Percentiles rank a stretch among this genome's conserved stretches.
These are phyloP conservation scores for Hecatera dysodea DNA, from an alignment of 2,888 invertebrate genomes.

Conservation along the genomic window DNA sequence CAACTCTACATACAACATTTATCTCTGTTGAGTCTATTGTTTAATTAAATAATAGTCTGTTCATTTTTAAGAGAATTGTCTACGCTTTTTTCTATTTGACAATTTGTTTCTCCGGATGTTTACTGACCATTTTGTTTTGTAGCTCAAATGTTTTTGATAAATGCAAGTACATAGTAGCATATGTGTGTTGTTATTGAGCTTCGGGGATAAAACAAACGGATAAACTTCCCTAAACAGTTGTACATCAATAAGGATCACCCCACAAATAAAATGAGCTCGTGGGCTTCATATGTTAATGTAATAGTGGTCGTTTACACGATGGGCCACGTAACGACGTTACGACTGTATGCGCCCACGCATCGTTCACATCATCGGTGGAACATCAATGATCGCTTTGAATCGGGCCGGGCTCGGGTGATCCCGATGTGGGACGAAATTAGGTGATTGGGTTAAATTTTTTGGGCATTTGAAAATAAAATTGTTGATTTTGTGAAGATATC, in stretches of 20 bases:
- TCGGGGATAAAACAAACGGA: not conserved
- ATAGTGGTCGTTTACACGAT: constrained; percentile 47
- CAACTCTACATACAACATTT: too few species aligned
- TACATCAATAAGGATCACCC: constrained; percentile 18
- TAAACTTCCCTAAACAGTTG: not conserved
- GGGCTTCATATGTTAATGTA: constrained; percentile 58
- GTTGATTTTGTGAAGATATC: constrained; percentile 26
- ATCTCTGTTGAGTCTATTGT: too few species aligned
- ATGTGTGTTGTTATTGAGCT: too few species aligned
- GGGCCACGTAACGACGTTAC: constrained; percentile 31
- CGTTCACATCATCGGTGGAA: constrained; percentile 37
- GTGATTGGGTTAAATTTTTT: constrained; percentile 46
- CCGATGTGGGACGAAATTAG: constrained; percentile 52
- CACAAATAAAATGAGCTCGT: constrained; percentile 42
- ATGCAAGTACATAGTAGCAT: too few species aligned
- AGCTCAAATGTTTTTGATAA: too few species aligned
- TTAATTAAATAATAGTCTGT: too few species aligned
- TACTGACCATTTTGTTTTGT: too few species aligned
- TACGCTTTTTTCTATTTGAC: too few species aligned
- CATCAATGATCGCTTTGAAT: constrained; percentile 41
- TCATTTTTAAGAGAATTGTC: too few species aligned
- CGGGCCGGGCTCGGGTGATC: constrained; percentile 25
- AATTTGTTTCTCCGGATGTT: too few species aligned
- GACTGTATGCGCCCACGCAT: constrained; percentile 50
- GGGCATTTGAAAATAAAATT: constrained; percentile 32